Evolutionary conservation across 2,888 invertebrate species (phyloP).

Genomic region (Drosophila maculinotata): DNA sequence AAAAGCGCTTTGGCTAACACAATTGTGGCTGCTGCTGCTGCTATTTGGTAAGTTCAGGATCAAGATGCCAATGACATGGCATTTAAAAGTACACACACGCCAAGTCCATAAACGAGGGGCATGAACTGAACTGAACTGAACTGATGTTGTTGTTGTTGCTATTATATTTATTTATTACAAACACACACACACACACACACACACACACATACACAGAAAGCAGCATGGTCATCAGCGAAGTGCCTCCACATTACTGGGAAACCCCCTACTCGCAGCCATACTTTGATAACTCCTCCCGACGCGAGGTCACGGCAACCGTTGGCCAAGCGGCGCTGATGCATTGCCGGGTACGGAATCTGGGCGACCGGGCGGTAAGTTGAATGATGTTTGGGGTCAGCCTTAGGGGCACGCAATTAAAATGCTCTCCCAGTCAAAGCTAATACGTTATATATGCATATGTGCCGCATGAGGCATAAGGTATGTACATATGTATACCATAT

Average conservation of each 20-base stretch:
- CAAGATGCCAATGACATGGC: constrained; percentile 59
- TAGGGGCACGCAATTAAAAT: constrained; percentile 65
- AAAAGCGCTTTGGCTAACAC: constrained; percentile 74
- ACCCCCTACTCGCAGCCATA: constrained; percentile 93
- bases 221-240: constrained; percentile 84
- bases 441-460: constrained; percentile 55
- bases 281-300: constrained; percentile 94
- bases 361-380: constrained; percentile 93
- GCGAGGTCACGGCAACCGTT: constrained; percentile 94
- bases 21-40: constrained; percentile 81
- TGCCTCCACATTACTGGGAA: constrained; percentile 85
- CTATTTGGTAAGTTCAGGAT: constrained; percentile 78
- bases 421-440: constrained; percentile 46
- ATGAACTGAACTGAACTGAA: constrained; percentile 33
- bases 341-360: constrained; percentile 94
- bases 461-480: constrained; percentile 33
- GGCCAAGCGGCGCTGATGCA: constrained; percentile 94
- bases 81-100: constrained; percentile 35
- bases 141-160: constrained; percentile 12
- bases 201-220: constrained; percentile 72
- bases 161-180: not conserved
- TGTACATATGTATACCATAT: constrained; percentile 13
- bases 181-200: constrained; percentile 10
- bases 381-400: constrained; percentile 34
- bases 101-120: constrained; percentile 27